Percentiles rank a stretch among this genome's conserved stretches.
phyloP scores from a whole-genome alignment of 1,140 invertebrate genomes.

The Drosophila watanabei region DNA sequence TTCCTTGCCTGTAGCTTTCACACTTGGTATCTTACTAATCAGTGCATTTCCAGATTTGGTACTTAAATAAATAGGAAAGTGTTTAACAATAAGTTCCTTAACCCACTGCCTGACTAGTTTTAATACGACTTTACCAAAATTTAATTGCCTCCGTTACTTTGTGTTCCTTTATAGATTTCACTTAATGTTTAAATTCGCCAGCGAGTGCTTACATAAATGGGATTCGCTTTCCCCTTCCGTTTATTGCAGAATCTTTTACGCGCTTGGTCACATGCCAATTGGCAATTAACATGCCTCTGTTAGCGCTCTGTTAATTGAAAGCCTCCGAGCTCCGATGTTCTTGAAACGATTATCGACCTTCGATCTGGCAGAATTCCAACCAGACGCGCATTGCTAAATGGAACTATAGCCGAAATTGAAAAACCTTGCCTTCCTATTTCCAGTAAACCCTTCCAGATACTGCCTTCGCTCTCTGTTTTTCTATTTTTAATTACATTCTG shows the following conservation, averaged over 20 bases:
- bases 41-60: neutral
- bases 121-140: neutral
- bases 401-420: constrained; percentile 5
- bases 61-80: neutral
- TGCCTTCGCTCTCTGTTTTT: neutral
- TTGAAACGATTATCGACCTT: constrained; percentile 4
- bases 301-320: constrained; percentile 33
- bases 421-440: neutral
- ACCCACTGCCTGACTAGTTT: neutral
- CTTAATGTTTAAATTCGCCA: neutral
- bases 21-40: too few species aligned
- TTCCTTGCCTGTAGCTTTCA: too few species aligned
- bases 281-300: constrained; percentile 40
- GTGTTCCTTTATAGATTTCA: neutral
- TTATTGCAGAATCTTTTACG: constrained; percentile 27
- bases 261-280: constrained; percentile 31
- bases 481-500: neutral
- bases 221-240: constrained; percentile 3
- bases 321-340: neutral
- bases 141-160: neutral
- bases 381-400: constrained; percentile 3
- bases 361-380: constrained; percentile 15
- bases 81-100: neutral
- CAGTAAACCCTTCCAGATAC: neutral
- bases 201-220: neutral